Conservation (phyloP, 2,797 vertebrate species). For the Anisognathus igniventris region DNA sequence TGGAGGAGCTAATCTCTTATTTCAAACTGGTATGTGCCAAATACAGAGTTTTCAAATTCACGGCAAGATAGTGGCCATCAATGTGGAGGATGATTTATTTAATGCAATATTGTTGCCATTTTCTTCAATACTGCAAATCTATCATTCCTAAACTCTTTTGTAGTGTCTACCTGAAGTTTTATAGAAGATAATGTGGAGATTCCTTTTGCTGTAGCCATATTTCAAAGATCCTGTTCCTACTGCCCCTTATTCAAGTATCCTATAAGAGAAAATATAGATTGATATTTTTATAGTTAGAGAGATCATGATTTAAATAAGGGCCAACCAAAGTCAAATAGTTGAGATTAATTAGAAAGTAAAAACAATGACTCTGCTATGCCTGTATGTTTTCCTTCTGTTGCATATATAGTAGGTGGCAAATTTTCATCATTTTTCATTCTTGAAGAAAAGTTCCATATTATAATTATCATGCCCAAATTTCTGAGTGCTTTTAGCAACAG, state of each 20-base stretch:
- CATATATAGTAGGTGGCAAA: not conserved
- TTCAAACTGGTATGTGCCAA: not conserved
- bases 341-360: not conserved
- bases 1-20: not conserved
- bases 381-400: not conserved
- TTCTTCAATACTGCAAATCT: not conserved
- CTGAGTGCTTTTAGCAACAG: not conserved
- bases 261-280: not conserved
- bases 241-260: not conserved
- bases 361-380: not conserved
- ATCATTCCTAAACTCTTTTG: not conserved
- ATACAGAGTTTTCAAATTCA: not conserved
- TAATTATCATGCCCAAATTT: not conserved
- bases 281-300: not conserved
- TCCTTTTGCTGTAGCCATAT: not conserved
- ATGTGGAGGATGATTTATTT: not conserved
- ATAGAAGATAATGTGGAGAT: not conserved
- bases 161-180: not conserved
- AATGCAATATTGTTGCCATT: not conserved
- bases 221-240: not conserved
- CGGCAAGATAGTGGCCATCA: accelerated
- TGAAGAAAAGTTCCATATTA: not conserved
- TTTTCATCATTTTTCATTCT: not conserved
- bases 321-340: not conserved
- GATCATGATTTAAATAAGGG: not conserved